A percentile compares a stretch with the other conserved stretches of the same genome.
Evolutionary conservation across 2,888 invertebrate genomes (phyloP).

Genomic region (Andricus curvator): DNA sequence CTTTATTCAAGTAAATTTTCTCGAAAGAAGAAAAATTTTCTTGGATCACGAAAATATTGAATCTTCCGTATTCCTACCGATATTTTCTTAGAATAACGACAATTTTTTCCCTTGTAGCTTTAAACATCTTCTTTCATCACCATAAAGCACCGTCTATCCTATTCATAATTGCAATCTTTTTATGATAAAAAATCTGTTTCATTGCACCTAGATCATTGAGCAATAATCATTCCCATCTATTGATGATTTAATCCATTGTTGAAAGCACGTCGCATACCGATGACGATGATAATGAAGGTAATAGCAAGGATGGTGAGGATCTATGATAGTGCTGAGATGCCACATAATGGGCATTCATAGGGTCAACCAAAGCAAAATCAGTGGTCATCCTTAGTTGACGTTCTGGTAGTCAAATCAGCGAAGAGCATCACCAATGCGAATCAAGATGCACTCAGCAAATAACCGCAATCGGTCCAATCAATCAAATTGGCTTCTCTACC

Average conservation of each 20-base stretch:
- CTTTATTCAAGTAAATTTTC: too few relatives aligned
- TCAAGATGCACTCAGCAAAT: background rate
- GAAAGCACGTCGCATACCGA: background rate
- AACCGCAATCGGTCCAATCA: background rate
- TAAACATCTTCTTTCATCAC: too few relatives aligned
- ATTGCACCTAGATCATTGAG: background rate
- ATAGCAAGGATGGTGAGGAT: background rate
- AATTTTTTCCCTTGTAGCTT: too few relatives aligned
- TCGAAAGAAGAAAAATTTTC: too few relatives aligned
- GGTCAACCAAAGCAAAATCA: conserved; percentile 1
- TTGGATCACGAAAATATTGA: too few relatives aligned
- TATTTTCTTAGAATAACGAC: too few relatives aligned
- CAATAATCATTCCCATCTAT: background rate
- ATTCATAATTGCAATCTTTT: too few relatives aligned
- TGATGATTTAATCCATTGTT: background rate
- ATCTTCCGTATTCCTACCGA: too few relatives aligned
- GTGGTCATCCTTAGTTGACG: background rate
- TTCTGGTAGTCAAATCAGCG: background rate
- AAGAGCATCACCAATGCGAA: background rate
- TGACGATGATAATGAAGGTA: background rate
- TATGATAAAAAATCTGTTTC: too few relatives aligned
- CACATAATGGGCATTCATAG: background rate
- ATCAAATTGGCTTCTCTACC: background rate
- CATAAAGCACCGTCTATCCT: too few relatives aligned
- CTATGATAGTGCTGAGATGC: background rate